These are phyloP conservation scores for Cheilosia variabilis DNA, from an alignment of 2,888 invertebrate genomes.

Conservation along the genomic window DNA sequence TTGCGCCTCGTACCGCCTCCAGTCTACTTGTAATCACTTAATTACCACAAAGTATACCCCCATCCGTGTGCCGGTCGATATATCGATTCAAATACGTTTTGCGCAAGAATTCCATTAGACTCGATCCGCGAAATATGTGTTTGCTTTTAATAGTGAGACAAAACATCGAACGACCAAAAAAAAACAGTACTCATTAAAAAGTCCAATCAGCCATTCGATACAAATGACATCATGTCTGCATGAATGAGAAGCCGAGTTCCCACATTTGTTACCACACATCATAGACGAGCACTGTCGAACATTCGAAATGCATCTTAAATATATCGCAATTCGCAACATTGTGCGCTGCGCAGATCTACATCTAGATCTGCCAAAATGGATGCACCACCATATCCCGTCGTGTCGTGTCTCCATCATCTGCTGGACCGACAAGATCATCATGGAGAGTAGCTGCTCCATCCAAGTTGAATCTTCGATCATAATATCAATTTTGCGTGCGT, in stretches of 20 bases:
- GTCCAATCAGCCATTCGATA: constrained; percentile 51
- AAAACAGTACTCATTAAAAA: constrained; percentile 63
- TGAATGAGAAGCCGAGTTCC: constrained; percentile 30
- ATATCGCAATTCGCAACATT: constrained; percentile 39
- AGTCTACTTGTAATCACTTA: constrained; percentile 50
- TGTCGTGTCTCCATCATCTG: constrained; percentile 15
- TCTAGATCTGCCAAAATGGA: constrained; percentile 71
- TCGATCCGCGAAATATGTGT: constrained; percentile 21
- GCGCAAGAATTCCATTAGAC: constrained; percentile 56
- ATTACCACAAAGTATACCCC: constrained; percentile 46
- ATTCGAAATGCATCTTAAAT: constrained; percentile 49
- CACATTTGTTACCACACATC: constrained; percentile 66
- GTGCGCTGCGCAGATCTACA: constrained; percentile 29
- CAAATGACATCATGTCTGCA: constrained; percentile 63
- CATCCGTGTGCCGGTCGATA: neutral
- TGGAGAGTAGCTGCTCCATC: too few relatives aligned
- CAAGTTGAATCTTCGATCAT: constrained; percentile 58
- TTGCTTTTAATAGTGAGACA: constrained; percentile 24
- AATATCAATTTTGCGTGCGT: constrained; percentile 75
- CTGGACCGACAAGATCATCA: constrained; percentile 35
- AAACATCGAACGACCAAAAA: constrained; percentile 23
- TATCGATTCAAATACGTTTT: constrained; percentile 14
- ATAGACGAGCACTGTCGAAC: constrained; percentile 10
- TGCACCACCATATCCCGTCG: constrained; percentile 1
- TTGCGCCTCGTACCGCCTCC: constrained; percentile 30